Evolutionary conservation across 2,888 invertebrate species (phyloP), one percentile per base, ranked within the genome.

Genomic region (Chymomyza amoena): DNA sequence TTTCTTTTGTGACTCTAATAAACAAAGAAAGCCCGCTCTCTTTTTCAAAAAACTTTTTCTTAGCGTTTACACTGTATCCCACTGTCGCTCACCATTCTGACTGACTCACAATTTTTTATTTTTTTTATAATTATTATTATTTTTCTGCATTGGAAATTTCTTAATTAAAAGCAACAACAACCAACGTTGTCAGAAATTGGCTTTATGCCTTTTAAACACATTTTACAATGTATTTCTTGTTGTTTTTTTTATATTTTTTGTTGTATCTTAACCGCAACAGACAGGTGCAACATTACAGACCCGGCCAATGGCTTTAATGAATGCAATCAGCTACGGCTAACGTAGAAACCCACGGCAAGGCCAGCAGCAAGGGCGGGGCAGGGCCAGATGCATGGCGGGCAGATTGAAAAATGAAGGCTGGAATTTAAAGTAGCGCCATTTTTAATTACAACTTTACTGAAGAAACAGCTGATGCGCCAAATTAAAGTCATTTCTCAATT

Each of bases 71-170:
- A 32, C 7, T 32, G 32, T 32, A 32, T 32, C 5, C 9, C 32
- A 32, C 7, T 2, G 32, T 32, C 7, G 7, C 9, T 7, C 32
- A 32, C 4, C 1, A 0, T 32, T 9, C 32, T 9, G 32, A 2
- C 32, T 32, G 32, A 4, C 32, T 32, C 5, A 32, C 9, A 6
- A 7, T 76, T 64, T 72, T 69, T 60, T 74, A 70, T 79, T 83
- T 81, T 87, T 81, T 78, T 87, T 81, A 87, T 87, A 84, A 83
- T 86, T 72, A 87, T 83, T 84, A 83, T 86, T 73, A 81, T 85
- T 84, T 84, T 45, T 80, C 76, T 81, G 84, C 86, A 83, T 83
- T 83, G 88, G 70, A 73, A 83, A 83, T 86, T 83, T 81, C 81
- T 81, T 83, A 75, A 87, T 87, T 75, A 87, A 83, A 83, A 79